Conservation (phyloP, 2,888 invertebrate species). For the Hypercompe scribonia region DNA sequence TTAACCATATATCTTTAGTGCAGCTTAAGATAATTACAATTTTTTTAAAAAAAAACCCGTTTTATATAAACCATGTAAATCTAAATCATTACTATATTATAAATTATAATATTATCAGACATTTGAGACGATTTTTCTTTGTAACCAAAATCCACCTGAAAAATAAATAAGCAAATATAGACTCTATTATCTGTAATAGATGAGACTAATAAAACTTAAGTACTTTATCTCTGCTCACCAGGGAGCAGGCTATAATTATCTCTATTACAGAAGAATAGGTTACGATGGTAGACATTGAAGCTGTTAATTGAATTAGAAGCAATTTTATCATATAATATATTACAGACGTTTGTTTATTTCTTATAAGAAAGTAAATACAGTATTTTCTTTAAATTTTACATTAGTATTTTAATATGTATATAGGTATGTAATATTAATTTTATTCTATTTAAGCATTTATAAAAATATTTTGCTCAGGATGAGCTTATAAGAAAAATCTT, state of each 20-base stretch:
- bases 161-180: neutral
- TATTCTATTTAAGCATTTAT: too few relatives aligned
- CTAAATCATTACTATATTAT: too few relatives aligned
- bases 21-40: too few relatives aligned
- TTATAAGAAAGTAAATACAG: neutral
- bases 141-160: slow-evolving; percentile 1
- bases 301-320: slow-evolving; percentile 10
- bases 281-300: neutral
- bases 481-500: too few relatives aligned
- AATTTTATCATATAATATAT: neutral
- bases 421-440: too few relatives aligned
- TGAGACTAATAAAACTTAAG: slow-evolving; percentile 14
- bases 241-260: slow-evolving; percentile 8
- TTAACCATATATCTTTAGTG: too few relatives aligned
- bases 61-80: too few relatives aligned
- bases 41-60: too few relatives aligned
- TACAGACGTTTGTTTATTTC: neutral
- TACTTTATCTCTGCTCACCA: slow-evolving; percentile 12
- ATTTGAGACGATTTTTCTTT: neutral
- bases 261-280: slow-evolving; percentile 8
- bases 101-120: neutral
- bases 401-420: too few relatives aligned
- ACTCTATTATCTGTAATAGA: slow-evolving; percentile 25
- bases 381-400: neutral
- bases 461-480: too few relatives aligned